Evolutionary conservation across 2,888 invertebrate genomes (phyloP).

Genomic region (Drosophila atripex): DNA sequence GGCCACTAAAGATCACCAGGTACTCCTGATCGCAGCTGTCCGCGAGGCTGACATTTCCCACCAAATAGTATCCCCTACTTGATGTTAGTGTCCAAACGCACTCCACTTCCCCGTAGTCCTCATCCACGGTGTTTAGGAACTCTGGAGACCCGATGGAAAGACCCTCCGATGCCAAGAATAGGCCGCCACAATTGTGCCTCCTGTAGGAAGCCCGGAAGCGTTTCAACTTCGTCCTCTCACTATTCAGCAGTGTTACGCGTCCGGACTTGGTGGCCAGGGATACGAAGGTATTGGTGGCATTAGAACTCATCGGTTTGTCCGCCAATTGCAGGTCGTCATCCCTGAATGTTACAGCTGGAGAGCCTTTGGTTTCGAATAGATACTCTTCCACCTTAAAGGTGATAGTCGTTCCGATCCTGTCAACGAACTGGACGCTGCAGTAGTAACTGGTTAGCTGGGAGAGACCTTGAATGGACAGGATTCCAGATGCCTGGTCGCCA

Average conservation of each 20-base stretch:
- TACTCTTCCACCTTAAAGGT: constrained; percentile 61
- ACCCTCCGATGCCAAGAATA: constrained; percentile 81
- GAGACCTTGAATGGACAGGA: constrained; percentile 36
- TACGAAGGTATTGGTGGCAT: constrained; percentile 48
- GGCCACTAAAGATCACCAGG: constrained; percentile 85
- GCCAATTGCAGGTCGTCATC: constrained; percentile 16
- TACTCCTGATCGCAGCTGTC: constrained; percentile 86
- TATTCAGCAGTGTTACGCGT: constrained; percentile 59
- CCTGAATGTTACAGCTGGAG: constrained; percentile 36
- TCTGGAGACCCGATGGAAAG: constrained; percentile 80
- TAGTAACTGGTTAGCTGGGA: constrained; percentile 47
- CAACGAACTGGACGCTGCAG: constrained; percentile 61
- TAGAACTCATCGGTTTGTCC: constrained; percentile 13
- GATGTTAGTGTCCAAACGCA: constrained; percentile 89
- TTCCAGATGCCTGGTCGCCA: constrained; percentile 78
- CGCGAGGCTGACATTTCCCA: constrained; percentile 85
- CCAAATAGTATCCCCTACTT: constrained; percentile 79
- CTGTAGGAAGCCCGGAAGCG: constrained; percentile 85
- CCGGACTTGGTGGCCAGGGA: constrained; percentile 58
- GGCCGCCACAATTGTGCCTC: constrained; percentile 89
- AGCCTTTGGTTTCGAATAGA: not conserved
- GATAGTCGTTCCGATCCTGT: constrained; percentile 61
- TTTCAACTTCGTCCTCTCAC: constrained; percentile 21
- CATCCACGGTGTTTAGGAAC: constrained; percentile 44
- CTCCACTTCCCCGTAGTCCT: constrained; percentile 84